phyloP scores from a whole-genome alignment of 1,140 invertebrate species.

The Zelostemma sp. region DNA sequence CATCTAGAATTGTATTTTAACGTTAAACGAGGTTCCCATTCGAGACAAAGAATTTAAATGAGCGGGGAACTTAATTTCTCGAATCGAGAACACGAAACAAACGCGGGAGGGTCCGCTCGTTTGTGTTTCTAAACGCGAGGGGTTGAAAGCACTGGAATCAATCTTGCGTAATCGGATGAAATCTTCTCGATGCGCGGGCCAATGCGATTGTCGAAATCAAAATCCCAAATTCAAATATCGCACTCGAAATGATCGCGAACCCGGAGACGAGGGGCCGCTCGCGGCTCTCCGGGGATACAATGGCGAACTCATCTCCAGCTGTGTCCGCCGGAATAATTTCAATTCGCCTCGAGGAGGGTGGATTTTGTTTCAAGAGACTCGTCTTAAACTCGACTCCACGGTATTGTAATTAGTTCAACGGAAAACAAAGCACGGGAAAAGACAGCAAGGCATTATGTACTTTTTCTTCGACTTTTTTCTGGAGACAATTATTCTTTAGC shows the following conservation, averaged over 20 bases:
- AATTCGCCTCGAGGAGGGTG: neutral
- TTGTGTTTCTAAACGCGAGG: slow-evolving; percentile 1
- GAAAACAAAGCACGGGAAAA: neutral
- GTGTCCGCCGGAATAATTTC: neutral
- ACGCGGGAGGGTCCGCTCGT: neutral
- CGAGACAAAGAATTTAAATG: no score
- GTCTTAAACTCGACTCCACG: neutral
- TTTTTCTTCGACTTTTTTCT: neutral
- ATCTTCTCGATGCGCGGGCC: slow-evolving; percentile 20
- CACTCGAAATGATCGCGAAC: slow-evolving; percentile 47
- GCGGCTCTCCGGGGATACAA: slow-evolving; percentile 13
- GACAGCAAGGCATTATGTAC: neutral
- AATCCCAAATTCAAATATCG: slow-evolving; percentile 58
- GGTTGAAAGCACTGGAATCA: slow-evolving; percentile 28
- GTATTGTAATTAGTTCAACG: slow-evolving; percentile 1
- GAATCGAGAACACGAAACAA: neutral
- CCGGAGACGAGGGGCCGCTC: neutral
- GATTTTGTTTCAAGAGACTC: neutral
- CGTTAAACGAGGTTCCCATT: no score
- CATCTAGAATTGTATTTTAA: no score
- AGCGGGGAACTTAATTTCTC: neutral
- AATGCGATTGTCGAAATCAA: slow-evolving; percentile 48
- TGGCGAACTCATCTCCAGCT: slow-evolving; percentile 10
- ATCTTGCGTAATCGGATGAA: slow-evolving; percentile 53
- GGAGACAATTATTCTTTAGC: neutral